phyloP scores from a whole-genome alignment of 2,797 vertebrate species.

The Sandelia bainsii region DNA sequence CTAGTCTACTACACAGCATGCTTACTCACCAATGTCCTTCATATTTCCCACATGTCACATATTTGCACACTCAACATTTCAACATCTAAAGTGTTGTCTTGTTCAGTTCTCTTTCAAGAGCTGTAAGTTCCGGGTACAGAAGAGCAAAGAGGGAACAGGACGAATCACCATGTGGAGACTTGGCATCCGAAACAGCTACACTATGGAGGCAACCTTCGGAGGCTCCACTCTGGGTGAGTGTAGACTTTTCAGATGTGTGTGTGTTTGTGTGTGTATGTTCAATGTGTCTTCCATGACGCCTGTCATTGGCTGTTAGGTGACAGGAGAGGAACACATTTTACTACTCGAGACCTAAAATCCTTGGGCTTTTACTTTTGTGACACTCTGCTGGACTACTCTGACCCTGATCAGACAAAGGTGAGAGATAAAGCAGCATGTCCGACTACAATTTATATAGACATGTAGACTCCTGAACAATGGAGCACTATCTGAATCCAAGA shows the following conservation, averaged over 20 bases:
- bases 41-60: background rate
- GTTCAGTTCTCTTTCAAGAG: constrained; percentile 92
- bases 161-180: constrained; percentile 93
- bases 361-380: constrained; percentile 92
- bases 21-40: background rate
- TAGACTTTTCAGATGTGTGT: background rate
- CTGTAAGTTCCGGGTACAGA: constrained; percentile 95
- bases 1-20: background rate
- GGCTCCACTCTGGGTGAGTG: constrained; percentile 92
- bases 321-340: constrained; percentile 91
- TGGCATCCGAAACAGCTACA: constrained; percentile 94
- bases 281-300: background rate
- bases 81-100: constrained; percentile 19
- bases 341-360: constrained; percentile 87
- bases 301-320: constrained; percentile 76
- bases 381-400: constrained; percentile 93
- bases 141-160: constrained; percentile 92
- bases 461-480: background rate
- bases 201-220: constrained; percentile 92
- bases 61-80: background rate
- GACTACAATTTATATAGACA: background rate
- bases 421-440: constrained; percentile 4
- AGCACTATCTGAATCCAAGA: background rate
- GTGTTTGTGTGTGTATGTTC: background rate
- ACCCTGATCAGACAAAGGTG: constrained; percentile 91